Conservation (phyloP, 2,888 invertebrate genomes). For the Tenthredo mesomela region DNA sequence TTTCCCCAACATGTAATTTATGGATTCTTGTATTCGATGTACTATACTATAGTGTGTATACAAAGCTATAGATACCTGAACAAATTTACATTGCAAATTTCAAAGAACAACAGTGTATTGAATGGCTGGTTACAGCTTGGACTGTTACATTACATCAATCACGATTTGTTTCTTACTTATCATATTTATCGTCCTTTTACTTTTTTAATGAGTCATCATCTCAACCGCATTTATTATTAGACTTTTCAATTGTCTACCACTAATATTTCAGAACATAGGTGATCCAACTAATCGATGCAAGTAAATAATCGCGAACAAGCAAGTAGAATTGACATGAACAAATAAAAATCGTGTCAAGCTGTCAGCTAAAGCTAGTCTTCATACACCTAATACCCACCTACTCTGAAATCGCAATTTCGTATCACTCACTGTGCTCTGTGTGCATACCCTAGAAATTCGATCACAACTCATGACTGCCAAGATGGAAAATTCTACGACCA, state of each 20-base stretch:
- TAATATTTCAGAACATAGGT: slow-evolving; percentile 4
- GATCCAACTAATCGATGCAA: neutral
- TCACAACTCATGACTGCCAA: slow-evolving; percentile 25
- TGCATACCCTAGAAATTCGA: slow-evolving; percentile 31
- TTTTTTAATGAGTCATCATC: neutral
- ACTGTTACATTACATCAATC: neutral
- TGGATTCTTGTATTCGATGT: slow-evolving; percentile 12
- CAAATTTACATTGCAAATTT: slow-evolving; percentile 43
- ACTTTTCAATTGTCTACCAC: neutral
- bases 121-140: slow-evolving; percentile 8
- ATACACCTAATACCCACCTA: neutral
- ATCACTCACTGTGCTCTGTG: slow-evolving; percentile 21
- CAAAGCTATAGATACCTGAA: slow-evolving; percentile 22
- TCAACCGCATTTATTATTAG: neutral
- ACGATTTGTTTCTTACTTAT: neutral
- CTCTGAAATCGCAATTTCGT: neutral
- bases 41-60: neutral
- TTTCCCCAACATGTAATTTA: slow-evolving; percentile 36
- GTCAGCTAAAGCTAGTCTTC: neutral
- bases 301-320: slow-evolving; percentile 24
- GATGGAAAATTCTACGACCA: neutral
- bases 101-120: neutral
- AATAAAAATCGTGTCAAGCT: slow-evolving; percentile 16
- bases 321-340: neutral
- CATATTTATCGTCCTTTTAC: neutral